Evolutionary conservation across 2,113 vertebrate species (phyloP).

Genomic region (Pycnonotus jocosus): DNA sequence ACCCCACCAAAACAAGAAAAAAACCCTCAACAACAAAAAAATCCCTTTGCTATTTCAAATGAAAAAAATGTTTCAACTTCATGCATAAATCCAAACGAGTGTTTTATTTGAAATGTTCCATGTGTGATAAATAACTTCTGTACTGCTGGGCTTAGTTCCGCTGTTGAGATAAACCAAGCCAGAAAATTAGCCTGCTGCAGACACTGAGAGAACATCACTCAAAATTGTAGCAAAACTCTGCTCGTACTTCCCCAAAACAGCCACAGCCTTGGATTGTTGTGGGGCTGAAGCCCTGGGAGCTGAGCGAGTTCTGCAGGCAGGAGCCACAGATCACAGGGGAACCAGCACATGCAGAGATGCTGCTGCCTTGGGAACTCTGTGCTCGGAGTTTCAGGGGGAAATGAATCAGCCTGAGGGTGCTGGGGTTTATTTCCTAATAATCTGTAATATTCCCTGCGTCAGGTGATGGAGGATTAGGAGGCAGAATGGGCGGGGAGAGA

Average conservation of each 20-base stretch:
- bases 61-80: neutral
- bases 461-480: neutral
- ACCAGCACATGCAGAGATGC: neutral
- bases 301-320: neutral
- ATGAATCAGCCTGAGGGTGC: neutral
- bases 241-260: neutral
- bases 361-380: neutral
- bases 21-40: neutral
- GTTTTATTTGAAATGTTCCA: neutral
- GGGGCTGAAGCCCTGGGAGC: neutral
- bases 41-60: neutral
- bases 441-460: too few species aligned
- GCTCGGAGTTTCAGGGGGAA: neutral
- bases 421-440: neutral
- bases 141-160: neutral
- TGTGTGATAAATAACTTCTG: neutral
- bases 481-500: neutral
- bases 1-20: neutral
- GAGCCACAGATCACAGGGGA: neutral
- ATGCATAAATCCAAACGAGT: neutral
- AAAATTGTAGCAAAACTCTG: neutral
- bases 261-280: neutral
- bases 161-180: neutral
- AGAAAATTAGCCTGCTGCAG: neutral
- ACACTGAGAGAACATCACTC: neutral